Evolutionary conservation across 2,888 invertebrate species (phyloP).

Genomic region (Dryobotodes eremita): DNA sequence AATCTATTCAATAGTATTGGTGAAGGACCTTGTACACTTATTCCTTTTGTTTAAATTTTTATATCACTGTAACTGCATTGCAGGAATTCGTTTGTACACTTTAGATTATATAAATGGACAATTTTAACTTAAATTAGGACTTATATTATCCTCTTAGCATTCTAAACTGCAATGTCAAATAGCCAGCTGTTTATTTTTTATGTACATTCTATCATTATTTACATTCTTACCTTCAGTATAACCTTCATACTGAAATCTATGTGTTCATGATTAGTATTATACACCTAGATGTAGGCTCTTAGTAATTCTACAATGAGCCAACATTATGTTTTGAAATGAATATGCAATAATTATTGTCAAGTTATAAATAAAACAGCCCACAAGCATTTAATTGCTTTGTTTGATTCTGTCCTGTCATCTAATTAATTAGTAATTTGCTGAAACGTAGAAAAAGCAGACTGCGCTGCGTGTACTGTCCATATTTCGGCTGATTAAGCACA

Average conservation of each 20-base stretch:
- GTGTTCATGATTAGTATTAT: constrained; percentile 4
- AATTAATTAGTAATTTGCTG: constrained; percentile 53
- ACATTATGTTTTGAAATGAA: constrained; percentile 19
- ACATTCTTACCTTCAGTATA: constrained; percentile 10
- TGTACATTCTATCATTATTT: constrained; percentile 1
- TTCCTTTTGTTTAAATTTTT: background rate
- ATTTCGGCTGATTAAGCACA: constrained; percentile 49
- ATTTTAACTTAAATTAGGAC: background rate
- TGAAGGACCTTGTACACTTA: background rate
- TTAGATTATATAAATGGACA: background rate
- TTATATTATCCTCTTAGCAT: background rate
- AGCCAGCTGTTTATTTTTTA: constrained; percentile 46
- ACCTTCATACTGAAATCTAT: constrained; percentile 21
- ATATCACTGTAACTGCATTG: background rate
- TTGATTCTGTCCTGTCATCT: constrained; percentile 63
- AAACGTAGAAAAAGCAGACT: constrained; percentile 40
- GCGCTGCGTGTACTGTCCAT: constrained; percentile 28
- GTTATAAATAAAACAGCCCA: constrained; percentile 35
- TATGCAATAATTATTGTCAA: constrained; percentile 28
- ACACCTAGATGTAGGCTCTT: background rate
- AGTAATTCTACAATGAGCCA: background rate
- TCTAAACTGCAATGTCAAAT: background rate
- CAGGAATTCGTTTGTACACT: background rate
- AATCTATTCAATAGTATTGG: background rate
- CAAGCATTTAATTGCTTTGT: constrained; percentile 46